These are phyloP conservation scores for Gnathonemus echidnorhynchus DNA, from an alignment of 2,113 vertebrate genomes.

Conservation along the genomic window DNA sequence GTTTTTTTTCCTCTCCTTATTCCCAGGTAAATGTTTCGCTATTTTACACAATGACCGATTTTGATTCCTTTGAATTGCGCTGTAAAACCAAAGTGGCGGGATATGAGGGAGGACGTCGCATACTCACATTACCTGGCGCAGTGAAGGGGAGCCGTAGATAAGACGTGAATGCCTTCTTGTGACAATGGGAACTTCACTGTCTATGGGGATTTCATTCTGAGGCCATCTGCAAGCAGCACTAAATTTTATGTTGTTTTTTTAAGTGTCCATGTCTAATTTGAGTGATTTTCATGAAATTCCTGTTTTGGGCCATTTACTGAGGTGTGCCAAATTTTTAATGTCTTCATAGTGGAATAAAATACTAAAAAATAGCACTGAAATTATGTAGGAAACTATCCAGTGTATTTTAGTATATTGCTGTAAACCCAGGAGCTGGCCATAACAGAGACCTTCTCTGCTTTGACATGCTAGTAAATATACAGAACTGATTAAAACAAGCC, in stretches of 20 bases:
- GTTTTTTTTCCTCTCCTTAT: not conserved
- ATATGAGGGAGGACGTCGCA: not conserved
- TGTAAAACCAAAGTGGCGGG: not conserved
- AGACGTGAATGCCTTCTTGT: not conserved
- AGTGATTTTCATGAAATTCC: not conserved
- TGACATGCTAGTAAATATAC: not conserved
- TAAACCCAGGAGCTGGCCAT: not conserved
- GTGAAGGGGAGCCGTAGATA: not conserved
- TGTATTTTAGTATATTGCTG: not conserved
- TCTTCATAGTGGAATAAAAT: not conserved
- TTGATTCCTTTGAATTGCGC: not conserved
- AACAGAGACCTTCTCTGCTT: not conserved
- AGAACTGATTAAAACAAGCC: not conserved
- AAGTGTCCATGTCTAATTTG: not conserved
- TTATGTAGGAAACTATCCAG: not conserved
- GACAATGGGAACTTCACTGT: not conserved
- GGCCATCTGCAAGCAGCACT: not conserved
- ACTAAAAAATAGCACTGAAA: not conserved
- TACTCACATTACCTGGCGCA: not conserved
- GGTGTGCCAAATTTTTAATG: not conserved
- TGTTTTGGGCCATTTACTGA: not conserved
- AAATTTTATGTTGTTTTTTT: not conserved
- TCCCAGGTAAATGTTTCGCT: not conserved
- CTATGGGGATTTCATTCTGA: not conserved
- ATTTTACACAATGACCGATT: not conserved